Conservation (phyloP, 2,113 vertebrate genomes). For the Tetrax tetrax region DNA sequence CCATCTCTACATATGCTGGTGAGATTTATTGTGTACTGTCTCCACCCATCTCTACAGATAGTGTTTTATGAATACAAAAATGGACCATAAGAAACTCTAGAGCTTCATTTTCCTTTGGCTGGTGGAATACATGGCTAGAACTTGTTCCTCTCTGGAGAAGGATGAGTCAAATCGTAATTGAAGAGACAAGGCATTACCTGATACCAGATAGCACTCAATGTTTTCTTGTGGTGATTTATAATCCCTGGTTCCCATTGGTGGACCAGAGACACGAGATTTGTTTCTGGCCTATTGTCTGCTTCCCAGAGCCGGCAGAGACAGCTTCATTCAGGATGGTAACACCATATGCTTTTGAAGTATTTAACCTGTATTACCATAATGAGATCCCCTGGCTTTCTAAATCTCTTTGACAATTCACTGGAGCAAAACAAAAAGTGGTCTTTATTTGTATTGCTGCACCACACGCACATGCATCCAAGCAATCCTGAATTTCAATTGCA, state of each 20-base stretch:
- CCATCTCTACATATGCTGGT: not conserved
- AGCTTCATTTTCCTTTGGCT: not conserved
- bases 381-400: slow-evolving; percentile 51
- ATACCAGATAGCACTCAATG: not conserved
- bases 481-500: slow-evolving; percentile 15
- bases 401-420: slow-evolving; percentile 49
- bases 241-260: slow-evolving; percentile 1
- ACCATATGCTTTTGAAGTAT: slow-evolving; percentile 52
- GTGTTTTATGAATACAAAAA: not conserved
- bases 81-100: not conserved
- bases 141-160: not conserved
- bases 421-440: slow-evolving; percentile 50
- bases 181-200: slow-evolving; percentile 48
- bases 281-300: slow-evolving; percentile 38
- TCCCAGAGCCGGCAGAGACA: slow-evolving; percentile 20
- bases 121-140: not conserved
- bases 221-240: slow-evolving; percentile 11
- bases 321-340: slow-evolving; percentile 44
- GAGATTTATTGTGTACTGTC: not conserved
- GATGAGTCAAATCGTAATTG: slow-evolving; percentile 25
- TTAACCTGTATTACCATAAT: slow-evolving; percentile 66
- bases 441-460: slow-evolving; percentile 39
- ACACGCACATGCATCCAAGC: not conserved
- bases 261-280: not conserved
- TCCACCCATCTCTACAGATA: not conserved